phyloP scores from a whole-genome alignment of 2,797 vertebrate genomes.

The Melanotaenia maccullochi region DNA sequence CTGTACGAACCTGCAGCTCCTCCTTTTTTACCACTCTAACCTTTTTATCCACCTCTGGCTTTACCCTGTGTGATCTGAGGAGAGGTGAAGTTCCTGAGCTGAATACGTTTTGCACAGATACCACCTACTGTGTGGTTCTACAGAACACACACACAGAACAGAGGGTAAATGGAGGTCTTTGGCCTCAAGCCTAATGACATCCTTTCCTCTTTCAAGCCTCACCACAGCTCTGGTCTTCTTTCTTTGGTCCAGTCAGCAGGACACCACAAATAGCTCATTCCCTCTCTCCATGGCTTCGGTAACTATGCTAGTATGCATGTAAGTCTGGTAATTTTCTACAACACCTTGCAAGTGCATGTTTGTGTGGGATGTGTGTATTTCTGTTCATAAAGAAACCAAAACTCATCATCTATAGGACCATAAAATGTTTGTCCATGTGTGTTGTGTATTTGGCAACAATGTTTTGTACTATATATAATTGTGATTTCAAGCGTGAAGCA shows the following conservation, averaged over 20 bases:
- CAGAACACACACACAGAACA: constrained; percentile 33
- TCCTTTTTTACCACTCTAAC: neutral
- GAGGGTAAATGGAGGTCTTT: constrained; percentile 60
- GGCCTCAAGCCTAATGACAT: constrained; percentile 65
- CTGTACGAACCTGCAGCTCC: neutral
- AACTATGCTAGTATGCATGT: constrained; percentile 47
- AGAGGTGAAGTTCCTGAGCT: constrained; percentile 27
- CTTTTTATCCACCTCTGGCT: constrained; percentile 14
- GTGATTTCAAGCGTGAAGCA: constrained; percentile 17
- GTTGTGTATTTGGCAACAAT: constrained; percentile 24
- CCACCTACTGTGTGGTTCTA: constrained; percentile 48
- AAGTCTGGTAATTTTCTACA: constrained; percentile 67
- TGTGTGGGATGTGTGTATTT: constrained; percentile 16
- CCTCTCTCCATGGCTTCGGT: constrained; percentile 52
- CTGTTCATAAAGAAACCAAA: constrained; percentile 14
- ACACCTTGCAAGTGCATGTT: constrained; percentile 26
- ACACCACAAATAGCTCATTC: constrained; percentile 68
- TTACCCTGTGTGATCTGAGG: constrained; percentile 34
- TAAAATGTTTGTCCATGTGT: constrained; percentile 32
- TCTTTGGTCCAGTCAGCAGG: constrained; percentile 66
- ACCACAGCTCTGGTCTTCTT: constrained; percentile 57
- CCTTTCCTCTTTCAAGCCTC: constrained; percentile 64
- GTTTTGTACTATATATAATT: neutral
- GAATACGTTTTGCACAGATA: constrained; percentile 24
- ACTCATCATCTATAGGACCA: constrained; percentile 12